Conservation (phyloP, 2,888 invertebrate genomes). For the Chrysolina americana region DNA sequence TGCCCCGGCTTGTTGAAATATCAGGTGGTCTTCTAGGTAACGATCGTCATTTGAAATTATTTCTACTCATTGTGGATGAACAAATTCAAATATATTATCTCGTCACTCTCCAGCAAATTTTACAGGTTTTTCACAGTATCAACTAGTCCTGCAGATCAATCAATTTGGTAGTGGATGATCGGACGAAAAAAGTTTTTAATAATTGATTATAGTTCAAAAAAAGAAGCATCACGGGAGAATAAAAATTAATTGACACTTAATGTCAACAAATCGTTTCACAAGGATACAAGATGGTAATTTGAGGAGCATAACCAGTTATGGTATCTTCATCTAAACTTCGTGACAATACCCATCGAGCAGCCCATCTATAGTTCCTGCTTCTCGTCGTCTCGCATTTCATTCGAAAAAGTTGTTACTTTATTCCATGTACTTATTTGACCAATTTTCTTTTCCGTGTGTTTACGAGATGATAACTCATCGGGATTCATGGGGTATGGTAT, state of each 20-base stretch:
- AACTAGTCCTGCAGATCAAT: not conserved
- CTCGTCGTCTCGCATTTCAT: slow-evolving; percentile 22
- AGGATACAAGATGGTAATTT: slow-evolving; percentile 14
- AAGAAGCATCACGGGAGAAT: not conserved
- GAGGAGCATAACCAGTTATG: slow-evolving; percentile 8
- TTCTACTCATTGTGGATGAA: too few species aligned
- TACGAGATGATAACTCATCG: slow-evolving; percentile 11
- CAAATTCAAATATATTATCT: too few species aligned
- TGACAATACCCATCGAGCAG: slow-evolving; percentile 23
- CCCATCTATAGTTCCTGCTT: slow-evolving; percentile 26
- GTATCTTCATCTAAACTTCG: slow-evolving; percentile 14
- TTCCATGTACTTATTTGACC: slow-evolving; percentile 31
- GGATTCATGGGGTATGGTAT: slow-evolving; percentile 12
- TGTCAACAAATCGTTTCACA: slow-evolving; percentile 16
- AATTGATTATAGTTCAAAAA: slow-evolving; percentile 13
- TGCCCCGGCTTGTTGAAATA: too few species aligned
- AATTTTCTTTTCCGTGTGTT: slow-evolving; percentile 20
- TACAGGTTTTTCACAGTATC: too few species aligned
- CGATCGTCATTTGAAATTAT: too few species aligned
- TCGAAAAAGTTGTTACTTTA: slow-evolving; percentile 28
- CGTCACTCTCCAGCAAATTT: too few species aligned
- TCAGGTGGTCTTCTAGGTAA: too few species aligned
- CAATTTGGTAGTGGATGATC: not conserved
- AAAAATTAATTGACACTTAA: slow-evolving; percentile 6
- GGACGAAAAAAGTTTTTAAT: not conserved